Base-by-base conservation (phyloP, 2,888 invertebrate genomes). In the Platycheirus albimanus region DNA sequence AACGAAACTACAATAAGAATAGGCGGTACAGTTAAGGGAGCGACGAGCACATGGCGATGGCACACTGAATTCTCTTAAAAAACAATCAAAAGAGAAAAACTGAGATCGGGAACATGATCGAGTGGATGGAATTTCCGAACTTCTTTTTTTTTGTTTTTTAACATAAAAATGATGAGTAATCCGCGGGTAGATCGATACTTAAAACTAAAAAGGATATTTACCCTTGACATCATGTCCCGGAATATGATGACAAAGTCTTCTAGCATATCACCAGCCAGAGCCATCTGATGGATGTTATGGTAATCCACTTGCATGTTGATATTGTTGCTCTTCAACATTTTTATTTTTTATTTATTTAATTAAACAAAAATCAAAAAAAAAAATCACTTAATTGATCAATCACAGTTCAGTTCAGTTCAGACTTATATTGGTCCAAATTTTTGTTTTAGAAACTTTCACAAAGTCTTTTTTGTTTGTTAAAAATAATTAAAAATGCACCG, bases 241-340 rank as follows among this genome's bases (percentile, higher is more conserved):
- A 94, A 94, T 88, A 94, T 92, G 87, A 93, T 90, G 87, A 94
- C 92, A 91, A 95, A 94, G 90, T 95, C 95, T 89, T 94, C 94
- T 90, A 95, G 92, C 87, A 95, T 93, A 91, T 95, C 94, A 86
- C 95, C 95, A 86, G 94, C 89, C 92, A 88, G 92, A 90, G 87
- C 92, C 91, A 86, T 92, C 92, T 93, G 89, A 86, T 94, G 88
- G 20, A 93, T 89, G 93, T 94, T 89, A 77, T 89, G 89, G 84
- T 89, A 89, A 88, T 95, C 95, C 88, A 94, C 90, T 88, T 93
- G 93, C 93, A 95, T 94, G 89, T 91, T 93, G 67, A 89, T 87
- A 19, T 87, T 86, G 85, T 88, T 86, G 79, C 86, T 89, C 76
- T 89, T 89, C 81, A 89, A 87, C 89, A 89, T 89, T 87, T 87